phyloP scores from a whole-genome alignment of 2,113 vertebrate genomes.

The Brachyhypopomus occidentalis region DNA sequence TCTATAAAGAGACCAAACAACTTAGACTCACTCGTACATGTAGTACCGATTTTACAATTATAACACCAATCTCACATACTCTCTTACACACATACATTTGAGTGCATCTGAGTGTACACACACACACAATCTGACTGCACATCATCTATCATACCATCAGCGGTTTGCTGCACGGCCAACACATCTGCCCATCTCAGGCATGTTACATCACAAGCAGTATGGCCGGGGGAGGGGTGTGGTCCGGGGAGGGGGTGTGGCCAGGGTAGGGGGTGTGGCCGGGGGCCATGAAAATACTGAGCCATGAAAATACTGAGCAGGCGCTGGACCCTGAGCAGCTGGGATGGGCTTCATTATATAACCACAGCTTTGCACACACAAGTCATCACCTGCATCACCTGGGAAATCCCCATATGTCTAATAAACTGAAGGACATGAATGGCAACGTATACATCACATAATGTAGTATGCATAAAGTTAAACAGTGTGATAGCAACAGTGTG shows the following conservation, averaged over 20 bases:
- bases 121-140: not conserved
- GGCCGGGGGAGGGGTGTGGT: too few species aligned
- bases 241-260: too few species aligned
- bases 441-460: not conserved
- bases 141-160: not conserved
- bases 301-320: conserved; percentile 2
- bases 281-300: too few species aligned
- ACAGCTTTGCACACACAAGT: not conserved
- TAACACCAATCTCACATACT: too few species aligned
- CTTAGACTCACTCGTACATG: too few species aligned
- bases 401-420: conserved; percentile 19
- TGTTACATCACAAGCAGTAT: conserved; percentile 38
- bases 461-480: not conserved
- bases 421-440: conserved; percentile 25
- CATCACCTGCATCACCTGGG: not conserved
- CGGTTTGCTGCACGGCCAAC: not conserved
- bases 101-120: too few species aligned
- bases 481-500: too few species aligned
- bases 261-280: not conserved
- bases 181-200: conserved; percentile 28
- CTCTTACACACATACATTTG: too few species aligned
- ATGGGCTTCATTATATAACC: conserved; percentile 39
- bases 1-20: not conserved
- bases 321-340: conserved; percentile 18
- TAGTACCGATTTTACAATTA: too few species aligned